These are phyloP conservation scores for Polietes domitor DNA, from an alignment of 2,888 invertebrate species.

Conservation along the genomic window DNA sequence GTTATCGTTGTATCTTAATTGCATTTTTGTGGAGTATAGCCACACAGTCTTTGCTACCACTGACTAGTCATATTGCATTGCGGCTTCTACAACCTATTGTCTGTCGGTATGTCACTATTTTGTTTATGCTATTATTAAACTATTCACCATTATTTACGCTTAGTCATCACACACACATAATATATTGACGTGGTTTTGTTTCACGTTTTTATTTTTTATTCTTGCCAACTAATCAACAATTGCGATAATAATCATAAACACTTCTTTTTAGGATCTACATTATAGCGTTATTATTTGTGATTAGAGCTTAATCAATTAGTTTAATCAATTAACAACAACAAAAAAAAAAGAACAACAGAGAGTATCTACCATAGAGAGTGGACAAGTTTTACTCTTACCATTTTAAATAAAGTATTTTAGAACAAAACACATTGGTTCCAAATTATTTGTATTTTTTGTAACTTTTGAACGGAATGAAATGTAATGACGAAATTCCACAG, in stretches of 20 bases:
- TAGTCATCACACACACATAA: not conserved
- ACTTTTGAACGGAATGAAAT: too few relatives aligned
- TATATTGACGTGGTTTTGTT: not conserved
- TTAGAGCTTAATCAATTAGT: too few relatives aligned
- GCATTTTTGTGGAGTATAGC: not conserved
- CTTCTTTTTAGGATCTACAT: not conserved
- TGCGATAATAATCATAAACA: not conserved
- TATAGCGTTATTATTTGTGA: too few relatives aligned
- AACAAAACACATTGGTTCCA: too few relatives aligned
- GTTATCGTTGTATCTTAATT: constrained; percentile 26
- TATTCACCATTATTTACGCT: not conserved
- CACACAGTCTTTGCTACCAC: not conserved
- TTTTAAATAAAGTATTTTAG: too few relatives aligned
- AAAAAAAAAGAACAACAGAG: too few relatives aligned
- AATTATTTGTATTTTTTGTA: too few relatives aligned
- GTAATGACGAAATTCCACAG: too few relatives aligned
- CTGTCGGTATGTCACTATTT: constrained; percentile 3
- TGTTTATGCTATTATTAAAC: constrained; percentile 20
- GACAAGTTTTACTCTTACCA: too few relatives aligned
- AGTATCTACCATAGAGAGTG: too few relatives aligned
- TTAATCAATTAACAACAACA: too few relatives aligned
- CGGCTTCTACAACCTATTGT: not conserved
- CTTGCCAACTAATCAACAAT: not conserved
- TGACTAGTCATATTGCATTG: too few relatives aligned
- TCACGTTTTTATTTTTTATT: not conserved